Percentiles rank a stretch among this genome's conserved stretches.
phyloP scores from a whole-genome alignment of 2,113 vertebrate species.

The Engraulis encrasicolus region DNA sequence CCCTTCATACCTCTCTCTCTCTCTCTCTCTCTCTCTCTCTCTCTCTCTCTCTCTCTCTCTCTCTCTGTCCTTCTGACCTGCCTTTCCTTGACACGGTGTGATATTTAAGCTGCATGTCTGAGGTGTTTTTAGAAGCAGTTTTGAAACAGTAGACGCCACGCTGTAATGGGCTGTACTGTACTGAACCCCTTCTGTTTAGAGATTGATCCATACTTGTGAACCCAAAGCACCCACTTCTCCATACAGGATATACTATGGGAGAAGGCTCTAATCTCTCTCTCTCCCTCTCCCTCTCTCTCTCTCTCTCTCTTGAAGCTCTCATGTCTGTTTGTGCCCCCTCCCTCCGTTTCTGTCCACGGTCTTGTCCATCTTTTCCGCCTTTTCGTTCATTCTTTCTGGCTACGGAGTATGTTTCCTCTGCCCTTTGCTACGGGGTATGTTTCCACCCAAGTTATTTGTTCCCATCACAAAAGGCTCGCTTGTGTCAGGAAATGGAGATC shows the following conservation, averaged over 20 bases:
- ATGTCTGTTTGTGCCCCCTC: too few species aligned
- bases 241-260: not conserved
- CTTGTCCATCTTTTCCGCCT: not conserved
- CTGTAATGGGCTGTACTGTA: not conserved
- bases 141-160: slow-evolving; percentile 2
- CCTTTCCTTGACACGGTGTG: slow-evolving; percentile 10
- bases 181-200: not conserved
- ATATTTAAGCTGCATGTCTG: not conserved
- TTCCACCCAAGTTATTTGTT: not conserved
- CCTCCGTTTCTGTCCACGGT: too few species aligned
- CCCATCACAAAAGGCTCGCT: not conserved
- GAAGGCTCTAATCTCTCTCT: too few species aligned
- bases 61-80: not conserved
- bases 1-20: too few species aligned
- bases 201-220: not conserved
- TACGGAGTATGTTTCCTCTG: too few species aligned
- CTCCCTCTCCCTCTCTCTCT: not conserved
- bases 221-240: not conserved
- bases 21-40: slow-evolving; percentile 1
- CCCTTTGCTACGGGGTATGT: not conserved
- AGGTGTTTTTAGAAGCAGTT: slow-evolving; percentile 5
- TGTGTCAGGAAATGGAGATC: slow-evolving; percentile 28
- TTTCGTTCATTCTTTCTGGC: slow-evolving; percentile 16
- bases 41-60: not conserved
- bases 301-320: slow-evolving; percentile 22